Base-by-base conservation (phyloP, 2,113 vertebrate genomes). In the Campylorhamphus procurvoides region DNA sequence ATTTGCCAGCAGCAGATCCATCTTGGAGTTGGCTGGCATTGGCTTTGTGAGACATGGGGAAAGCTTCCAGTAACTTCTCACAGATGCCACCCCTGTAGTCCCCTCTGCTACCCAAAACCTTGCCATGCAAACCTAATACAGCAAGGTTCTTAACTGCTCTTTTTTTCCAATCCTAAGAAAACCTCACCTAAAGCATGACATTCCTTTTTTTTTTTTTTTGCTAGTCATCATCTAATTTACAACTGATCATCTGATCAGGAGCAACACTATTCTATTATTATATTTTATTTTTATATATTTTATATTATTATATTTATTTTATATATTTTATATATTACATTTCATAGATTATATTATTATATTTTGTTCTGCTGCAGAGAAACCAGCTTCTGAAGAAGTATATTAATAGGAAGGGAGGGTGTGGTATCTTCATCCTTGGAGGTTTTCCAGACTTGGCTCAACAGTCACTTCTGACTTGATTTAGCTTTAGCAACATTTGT, bases 1-100 rank as follows among this genome's bases (percentile, higher is more conserved):
- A 40, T 55, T 67, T 0, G 0, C 22, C 60, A 49, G n/a, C 8
- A 6, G 52, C 1, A 3, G 17, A 4, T 19, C 64, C 44, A 63
- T 56, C 53, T 84, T 23, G 47, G 31, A 56, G 35, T 17, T 7
- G 25, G 14, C 22, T 42, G 56, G 17, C 63, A 49, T 3, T 14
- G 18, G 18, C 31, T 67, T 18, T 33, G 7, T 40, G 12, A 28
- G 46, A 74, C 25, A 42, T 3, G 7, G 39, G 39, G 22, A 47
- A 68, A 68, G 15, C 12, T 74, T 68, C 46, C 17, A 16, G 25
- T 11, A 53, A 47, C 31, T 49, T 49, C 46, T 68, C 40, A 37
- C 22, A 60, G 14, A 67, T 80, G 59, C 31, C 40, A 28, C 25
- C 8, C 5, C n/a, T 60, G 19, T 17, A 47, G 19, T 2, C 2